These are phyloP conservation scores for Melipona beecheii DNA, from an alignment of 2,888 invertebrate species.

Conservation along the genomic window DNA sequence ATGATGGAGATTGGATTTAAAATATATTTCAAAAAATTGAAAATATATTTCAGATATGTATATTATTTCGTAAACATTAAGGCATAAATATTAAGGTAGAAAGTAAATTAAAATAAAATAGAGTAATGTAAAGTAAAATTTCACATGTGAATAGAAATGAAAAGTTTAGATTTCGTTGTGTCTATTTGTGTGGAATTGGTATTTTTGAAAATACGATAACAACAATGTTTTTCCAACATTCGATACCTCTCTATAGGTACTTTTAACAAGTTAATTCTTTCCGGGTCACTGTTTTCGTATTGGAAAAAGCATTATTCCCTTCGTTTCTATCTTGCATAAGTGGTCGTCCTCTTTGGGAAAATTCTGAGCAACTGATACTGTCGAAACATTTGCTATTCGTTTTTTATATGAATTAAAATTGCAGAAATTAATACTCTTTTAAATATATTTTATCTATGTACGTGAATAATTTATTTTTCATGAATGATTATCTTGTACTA, in stretches of 20 bases:
- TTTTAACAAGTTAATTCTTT: conserved; percentile 27
- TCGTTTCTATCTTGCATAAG: not conserved
- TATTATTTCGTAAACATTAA: too few relatives aligned
- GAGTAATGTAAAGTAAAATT: not conserved
- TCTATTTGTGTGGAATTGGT: not conserved
- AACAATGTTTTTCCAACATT: not conserved
- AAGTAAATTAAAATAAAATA: not conserved
- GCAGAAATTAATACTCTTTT: not conserved
- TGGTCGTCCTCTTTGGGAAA: not conserved
- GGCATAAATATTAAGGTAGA: too few relatives aligned
- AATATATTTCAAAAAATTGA: too few relatives aligned
- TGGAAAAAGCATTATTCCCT: conserved; percentile 25
- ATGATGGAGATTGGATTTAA: too few relatives aligned
- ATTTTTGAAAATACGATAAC: not conserved
- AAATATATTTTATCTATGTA: not conserved
- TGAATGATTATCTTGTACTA: not conserved
- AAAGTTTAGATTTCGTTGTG: not conserved
- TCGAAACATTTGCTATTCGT: not conserved
- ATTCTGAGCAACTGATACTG: not conserved
- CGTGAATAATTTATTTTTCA: not conserved
- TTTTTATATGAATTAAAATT: not conserved
- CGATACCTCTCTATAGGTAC: not conserved
- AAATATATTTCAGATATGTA: too few relatives aligned
- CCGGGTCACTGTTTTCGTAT: conserved; percentile 13
- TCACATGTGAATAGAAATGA: not conserved